Percentiles rank a stretch among this genome's conserved stretches.
Conservation (phyloP, 2,888 invertebrate genomes). For the Sussaba pulchella region DNA sequence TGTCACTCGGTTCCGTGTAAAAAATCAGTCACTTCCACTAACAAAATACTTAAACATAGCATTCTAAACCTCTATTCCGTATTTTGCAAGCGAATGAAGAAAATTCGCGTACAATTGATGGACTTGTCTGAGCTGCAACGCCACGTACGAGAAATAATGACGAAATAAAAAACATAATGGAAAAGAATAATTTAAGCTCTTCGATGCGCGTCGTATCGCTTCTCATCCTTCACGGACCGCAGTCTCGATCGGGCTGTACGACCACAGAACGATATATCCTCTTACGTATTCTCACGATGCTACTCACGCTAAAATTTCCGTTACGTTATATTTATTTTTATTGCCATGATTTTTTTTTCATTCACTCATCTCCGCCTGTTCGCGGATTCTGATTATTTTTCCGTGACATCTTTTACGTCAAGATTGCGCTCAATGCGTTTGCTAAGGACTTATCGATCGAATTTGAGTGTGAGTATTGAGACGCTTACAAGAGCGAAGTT, state of each 20-base stretch:
- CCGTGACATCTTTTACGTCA: conserved; percentile 1
- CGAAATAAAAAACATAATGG: conserved; percentile 5
- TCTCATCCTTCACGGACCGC: conserved; percentile 29
- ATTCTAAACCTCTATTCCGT: neutral
- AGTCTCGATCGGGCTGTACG: conserved; percentile 30
- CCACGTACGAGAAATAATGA: neutral
- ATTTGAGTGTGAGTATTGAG: neutral
- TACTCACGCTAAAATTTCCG: conserved; percentile 20
- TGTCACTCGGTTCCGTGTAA: neutral
- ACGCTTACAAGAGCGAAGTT: neutral
- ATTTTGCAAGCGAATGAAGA: neutral
- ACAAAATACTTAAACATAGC: neutral
- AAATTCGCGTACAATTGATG: neutral
- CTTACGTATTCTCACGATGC: conserved; percentile 36
- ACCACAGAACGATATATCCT: conserved; percentile 40
- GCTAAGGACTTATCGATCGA: too few species aligned
- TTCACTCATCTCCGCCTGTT: neutral
- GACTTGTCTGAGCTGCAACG: neutral
- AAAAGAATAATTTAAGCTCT: conserved; percentile 24
- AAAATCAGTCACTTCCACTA: neutral
- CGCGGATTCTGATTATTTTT: neutral
- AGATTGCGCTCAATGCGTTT: neutral
- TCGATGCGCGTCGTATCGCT: conserved; percentile 19
- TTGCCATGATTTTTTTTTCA: neutral
- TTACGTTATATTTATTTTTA: conserved; percentile 26